Percentiles rank a stretch among this genome's conserved stretches.
Evolutionary conservation across 53 echinoderm and acorn worm species (phyloP).

Genomic region (Holothuria leucospilota): DNA sequence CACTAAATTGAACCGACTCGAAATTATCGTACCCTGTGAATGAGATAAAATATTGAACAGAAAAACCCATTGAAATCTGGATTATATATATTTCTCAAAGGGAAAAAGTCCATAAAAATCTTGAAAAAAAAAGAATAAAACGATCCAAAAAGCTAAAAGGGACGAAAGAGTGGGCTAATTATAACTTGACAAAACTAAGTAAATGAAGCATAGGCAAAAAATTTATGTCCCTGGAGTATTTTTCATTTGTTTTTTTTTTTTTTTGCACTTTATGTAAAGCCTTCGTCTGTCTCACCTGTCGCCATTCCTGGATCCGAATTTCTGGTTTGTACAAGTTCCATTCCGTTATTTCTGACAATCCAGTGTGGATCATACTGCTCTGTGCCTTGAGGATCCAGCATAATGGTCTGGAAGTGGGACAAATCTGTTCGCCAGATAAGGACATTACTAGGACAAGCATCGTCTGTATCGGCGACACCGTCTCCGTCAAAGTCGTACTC

Average conservation of each 20-base stretch:
- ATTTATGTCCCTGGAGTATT: too few species aligned
- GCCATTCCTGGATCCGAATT: conserved; percentile 97
- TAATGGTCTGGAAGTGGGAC: conserved; percentile 84
- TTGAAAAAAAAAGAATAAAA: background rate
- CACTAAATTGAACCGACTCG: conserved; percentile 88
- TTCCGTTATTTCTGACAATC: conserved; percentile 94
- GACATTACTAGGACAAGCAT: conserved; percentile 84
- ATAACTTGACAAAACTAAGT: too few species aligned
- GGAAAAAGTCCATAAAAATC: background rate
- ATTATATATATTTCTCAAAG: too few species aligned
- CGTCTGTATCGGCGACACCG: conserved; percentile 76
- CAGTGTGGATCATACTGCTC: conserved; percentile 93
- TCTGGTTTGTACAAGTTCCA: conserved; percentile 91
- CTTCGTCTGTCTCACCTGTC: conserved; percentile 62
- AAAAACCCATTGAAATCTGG: background rate
- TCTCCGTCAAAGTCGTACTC: conserved; percentile 97
- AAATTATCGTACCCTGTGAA: conserved; percentile 90
- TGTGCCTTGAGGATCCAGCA: conserved; percentile 83
- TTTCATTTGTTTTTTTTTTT: background rate
- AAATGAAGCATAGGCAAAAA: too few species aligned
- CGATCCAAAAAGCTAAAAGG: background rate
- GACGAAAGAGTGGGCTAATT: too few species aligned
- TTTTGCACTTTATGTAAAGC: background rate
- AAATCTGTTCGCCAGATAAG: conserved; percentile 88
- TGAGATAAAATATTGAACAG: background rate